Evolutionary conservation across 2,797 vertebrate species (phyloP).

Genomic region (Diglossa cyanea): DNA sequence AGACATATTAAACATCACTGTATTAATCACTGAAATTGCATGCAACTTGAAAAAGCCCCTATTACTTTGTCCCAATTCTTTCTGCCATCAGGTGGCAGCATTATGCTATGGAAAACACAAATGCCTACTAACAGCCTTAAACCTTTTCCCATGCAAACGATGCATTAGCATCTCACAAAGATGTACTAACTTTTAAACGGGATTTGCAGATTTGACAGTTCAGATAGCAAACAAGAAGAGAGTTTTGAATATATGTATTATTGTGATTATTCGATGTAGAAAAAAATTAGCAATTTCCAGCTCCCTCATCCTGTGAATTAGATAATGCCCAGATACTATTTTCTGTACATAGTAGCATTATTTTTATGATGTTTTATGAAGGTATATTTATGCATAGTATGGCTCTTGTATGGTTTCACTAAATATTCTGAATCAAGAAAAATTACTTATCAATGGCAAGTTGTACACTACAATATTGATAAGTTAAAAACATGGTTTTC

Average conservation of each 20-base stretch:
- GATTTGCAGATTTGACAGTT: background rate
- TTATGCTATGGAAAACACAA: constrained; percentile 15
- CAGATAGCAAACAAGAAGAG: background rate
- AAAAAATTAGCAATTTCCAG: background rate
- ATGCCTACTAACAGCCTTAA: background rate
- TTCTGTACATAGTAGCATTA: background rate
- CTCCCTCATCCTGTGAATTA: background rate
- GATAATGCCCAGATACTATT: background rate
- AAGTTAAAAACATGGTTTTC: background rate
- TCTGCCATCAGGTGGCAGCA: constrained; percentile 68
- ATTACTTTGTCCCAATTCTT: background rate
- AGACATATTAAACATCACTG: background rate
- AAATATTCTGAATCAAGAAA: background rate
- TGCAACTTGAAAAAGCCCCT: accelerated
- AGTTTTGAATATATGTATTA: background rate
- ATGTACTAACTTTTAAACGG: background rate
- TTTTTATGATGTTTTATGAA: background rate
- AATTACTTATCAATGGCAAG: background rate
- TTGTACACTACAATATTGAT: background rate
- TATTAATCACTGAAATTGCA: background rate
- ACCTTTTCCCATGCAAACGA: accelerated
- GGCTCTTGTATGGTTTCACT: background rate
- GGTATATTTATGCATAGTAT: background rate
- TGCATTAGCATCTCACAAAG: background rate
- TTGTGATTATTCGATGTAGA: background rate